Conservation (phyloP, 2,797 vertebrate species). For the Parauchenoglanis punctatus region DNA sequence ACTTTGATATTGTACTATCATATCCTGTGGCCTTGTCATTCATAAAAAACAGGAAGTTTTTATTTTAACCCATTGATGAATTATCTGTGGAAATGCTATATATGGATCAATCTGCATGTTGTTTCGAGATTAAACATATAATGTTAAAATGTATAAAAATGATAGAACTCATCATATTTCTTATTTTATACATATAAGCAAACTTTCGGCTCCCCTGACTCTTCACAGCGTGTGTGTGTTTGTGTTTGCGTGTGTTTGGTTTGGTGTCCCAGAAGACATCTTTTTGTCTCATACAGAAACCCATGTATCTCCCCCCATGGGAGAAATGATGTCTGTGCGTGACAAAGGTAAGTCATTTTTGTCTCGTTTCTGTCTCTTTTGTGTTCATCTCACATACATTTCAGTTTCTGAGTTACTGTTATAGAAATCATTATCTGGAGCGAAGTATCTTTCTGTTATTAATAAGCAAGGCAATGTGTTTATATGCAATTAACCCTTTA, state of each 20-base stretch:
- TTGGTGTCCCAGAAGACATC: conserved; percentile 72
- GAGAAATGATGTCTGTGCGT: conserved; percentile 67
- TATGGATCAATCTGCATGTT: background rate
- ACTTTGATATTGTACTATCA: background rate
- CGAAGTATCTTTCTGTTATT: background rate
- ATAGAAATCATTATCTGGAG: background rate
- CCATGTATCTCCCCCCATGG: conserved; percentile 68
- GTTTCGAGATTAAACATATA: background rate
- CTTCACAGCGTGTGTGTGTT: conserved; percentile 19
- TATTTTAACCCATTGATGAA: background rate
- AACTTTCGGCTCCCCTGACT: background rate
- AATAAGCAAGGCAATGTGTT: background rate
- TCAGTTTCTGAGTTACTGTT: background rate
- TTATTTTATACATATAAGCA: conserved; percentile 13
- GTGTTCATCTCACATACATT: conserved; percentile 48
- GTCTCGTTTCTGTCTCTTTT: conserved; percentile 63
- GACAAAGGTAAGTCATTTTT: conserved; percentile 68
- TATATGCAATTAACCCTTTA: background rate
- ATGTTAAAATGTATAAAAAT: background rate
- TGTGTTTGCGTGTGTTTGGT: conserved; percentile 52
- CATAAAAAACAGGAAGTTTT: conserved; percentile 15
- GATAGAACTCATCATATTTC: too few species aligned
- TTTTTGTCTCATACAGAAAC: conserved; percentile 77
- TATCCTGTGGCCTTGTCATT: background rate
- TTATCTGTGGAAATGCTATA: background rate